Conservation (phyloP, 2,797 vertebrate genomes). For the Balearica regulorum region DNA sequence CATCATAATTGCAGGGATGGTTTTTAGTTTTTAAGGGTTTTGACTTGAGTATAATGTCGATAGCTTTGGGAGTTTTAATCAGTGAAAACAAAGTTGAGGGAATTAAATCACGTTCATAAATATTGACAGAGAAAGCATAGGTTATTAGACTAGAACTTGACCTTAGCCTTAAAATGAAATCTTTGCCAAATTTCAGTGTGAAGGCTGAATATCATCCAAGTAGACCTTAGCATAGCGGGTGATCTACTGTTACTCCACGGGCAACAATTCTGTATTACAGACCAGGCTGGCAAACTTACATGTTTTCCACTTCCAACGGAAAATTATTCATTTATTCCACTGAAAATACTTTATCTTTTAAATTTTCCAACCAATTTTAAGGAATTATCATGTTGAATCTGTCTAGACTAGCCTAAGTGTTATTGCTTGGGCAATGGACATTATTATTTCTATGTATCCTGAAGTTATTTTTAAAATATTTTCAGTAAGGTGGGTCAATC, state of each 20-base stretch:
- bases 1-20: not conserved
- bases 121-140: not conserved
- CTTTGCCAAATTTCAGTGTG: not conserved
- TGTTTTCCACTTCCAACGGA: not conserved
- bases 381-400: not conserved
- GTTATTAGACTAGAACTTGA: not conserved
- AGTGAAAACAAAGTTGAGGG: not conserved
- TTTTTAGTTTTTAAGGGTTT: not conserved
- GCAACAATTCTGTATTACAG: not conserved
- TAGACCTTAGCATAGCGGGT: not conserved
- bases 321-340: not conserved
- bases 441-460: not conserved
- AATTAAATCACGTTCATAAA: not conserved
- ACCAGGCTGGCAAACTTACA: not conserved
- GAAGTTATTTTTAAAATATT: slow-evolving; percentile 23
- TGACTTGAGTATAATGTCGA: not conserved
- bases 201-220: not conserved
- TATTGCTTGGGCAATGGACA: not conserved
- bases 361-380: not conserved
- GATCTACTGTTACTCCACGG: not conserved
- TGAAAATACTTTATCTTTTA: not conserved
- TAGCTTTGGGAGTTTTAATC: not conserved
- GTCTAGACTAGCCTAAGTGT: not conserved
- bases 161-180: not conserved
- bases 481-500: not conserved